Percentiles rank a stretch among this genome's conserved stretches.
Conservation (phyloP, 2,797 vertebrate species). For the Betta splendens region DNA sequence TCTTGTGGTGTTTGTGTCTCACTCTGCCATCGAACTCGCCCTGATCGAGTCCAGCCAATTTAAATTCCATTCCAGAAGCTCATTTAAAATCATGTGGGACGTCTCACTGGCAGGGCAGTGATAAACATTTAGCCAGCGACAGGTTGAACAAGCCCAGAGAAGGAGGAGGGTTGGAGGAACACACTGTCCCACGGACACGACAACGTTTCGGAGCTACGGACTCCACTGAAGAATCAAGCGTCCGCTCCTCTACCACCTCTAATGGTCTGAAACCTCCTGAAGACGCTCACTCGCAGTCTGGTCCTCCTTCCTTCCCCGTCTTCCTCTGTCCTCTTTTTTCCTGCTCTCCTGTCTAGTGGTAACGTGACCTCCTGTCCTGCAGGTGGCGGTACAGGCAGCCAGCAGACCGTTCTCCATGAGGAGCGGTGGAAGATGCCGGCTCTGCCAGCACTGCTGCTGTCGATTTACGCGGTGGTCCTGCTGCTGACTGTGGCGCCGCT, state of each 20-base stretch:
- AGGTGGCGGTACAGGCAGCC: conserved; percentile 89
- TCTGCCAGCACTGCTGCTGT: conserved; percentile 92
- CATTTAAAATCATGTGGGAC: conserved; percentile 35
- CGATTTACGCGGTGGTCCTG: conserved; percentile 80
- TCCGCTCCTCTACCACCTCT: no score
- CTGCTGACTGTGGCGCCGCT: conserved; percentile 79
- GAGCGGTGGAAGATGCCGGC: conserved; percentile 98
- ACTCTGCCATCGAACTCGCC: neutral
- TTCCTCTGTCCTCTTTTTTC: no score
- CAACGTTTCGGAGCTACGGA: no score
- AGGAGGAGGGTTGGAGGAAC: neutral
- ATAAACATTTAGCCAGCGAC: conserved; percentile 28
- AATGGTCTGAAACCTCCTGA: no score
- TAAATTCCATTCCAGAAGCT: conserved; percentile 39
- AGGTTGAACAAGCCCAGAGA: conserved; percentile 5
- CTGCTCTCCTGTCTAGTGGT: no score
- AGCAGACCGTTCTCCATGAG: conserved; percentile 97
- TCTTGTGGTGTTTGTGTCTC: neutral
- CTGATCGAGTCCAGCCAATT: conserved; percentile 22
- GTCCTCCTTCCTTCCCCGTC: no score
- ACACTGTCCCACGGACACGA: conserved; percentile 2
- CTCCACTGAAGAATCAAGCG: no score
- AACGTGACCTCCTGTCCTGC: conserved; percentile 50
- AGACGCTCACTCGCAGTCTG: no score
- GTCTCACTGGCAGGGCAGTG: conserved; percentile 26